A percentile compares a stretch with the other conserved stretches of the same genome.
These are phyloP conservation scores for Porites australiensis DNA, from an alignment of 64 coral and sea anemone genomes.

Conservation along the genomic window DNA sequence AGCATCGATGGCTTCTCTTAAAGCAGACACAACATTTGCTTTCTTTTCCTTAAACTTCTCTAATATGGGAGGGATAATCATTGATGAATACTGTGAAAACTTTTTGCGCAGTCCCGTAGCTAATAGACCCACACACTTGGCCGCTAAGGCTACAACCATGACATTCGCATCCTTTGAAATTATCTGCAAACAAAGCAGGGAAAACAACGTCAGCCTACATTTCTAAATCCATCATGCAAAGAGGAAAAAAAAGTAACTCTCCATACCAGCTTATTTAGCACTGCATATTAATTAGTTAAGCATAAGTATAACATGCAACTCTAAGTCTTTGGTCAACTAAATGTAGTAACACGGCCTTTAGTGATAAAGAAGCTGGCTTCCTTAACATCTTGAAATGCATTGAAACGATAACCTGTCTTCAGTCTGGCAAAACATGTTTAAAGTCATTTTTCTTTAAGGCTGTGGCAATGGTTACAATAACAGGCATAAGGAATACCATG, in stretches of 20 bases:
- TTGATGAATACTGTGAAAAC: conserved; percentile 81
- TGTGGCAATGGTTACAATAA: no score
- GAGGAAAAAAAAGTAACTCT: neutral
- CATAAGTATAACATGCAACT: no score
- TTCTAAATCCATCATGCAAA: neutral
- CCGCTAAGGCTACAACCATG: conserved; percentile 92
- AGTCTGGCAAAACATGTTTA: no score
- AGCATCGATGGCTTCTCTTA: conserved; percentile 96
- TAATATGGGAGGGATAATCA: conserved; percentile 71
- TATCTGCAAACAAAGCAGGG: conserved; percentile 50
- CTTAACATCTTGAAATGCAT: no score
- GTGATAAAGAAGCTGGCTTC: no score
- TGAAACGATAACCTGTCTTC: no score
- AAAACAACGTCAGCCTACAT: neutral
- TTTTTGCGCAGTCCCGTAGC: conserved; percentile 93
- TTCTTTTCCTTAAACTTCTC: conserved; percentile 99
- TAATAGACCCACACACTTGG: conserved; percentile 71
- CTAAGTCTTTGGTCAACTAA: no score
- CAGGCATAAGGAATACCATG: neutral
- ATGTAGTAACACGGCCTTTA: no score
- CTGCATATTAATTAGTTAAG: no score
- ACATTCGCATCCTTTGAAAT: conserved; percentile 98
- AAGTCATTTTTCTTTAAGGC: no score
- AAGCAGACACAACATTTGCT: conserved; percentile 83
- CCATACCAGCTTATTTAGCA: neutral